Evolutionary conservation across 2,113 vertebrate species (phyloP), one percentile per base, ranked within the genome.

Genomic region (Neogale vison): DNA sequence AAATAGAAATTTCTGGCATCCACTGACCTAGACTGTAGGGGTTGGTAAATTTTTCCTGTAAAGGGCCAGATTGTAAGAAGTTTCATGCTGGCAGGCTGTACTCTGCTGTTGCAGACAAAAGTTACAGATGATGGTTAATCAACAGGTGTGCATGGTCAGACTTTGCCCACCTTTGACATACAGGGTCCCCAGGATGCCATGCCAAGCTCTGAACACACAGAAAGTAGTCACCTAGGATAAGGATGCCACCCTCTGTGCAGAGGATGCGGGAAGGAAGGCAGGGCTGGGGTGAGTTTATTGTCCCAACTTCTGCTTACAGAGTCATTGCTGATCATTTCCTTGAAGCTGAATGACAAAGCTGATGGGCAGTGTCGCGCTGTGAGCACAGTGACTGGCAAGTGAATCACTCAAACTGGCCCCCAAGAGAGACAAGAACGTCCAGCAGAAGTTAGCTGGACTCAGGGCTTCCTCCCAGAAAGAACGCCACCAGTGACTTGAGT

Each of bases 171-270:
- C 17, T 15, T 24, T 52, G 65, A 61, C n/a, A n/a, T 14, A 31
- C 36, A 57, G 7, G 13, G 23, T 45, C 31, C 15, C 65, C 26
- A 8, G 24, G 31, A 59, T 29, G 7, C 11, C 24, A 14, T 1
- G 0, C 2, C 9, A 29, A 4, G 3, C 36, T n/a, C 31, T 8
- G 57, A 39, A 36, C 72, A 82, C 4, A 0, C 0, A 7, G 4
- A 29, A 57, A 50, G 20, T 6, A 13, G 31, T 12, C 80, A 24
- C 21, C 63, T 0, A 0, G 13, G 3, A 1, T 26, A 20, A 65
- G n/a, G 72, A 61, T 0, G 9, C 17, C 21, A 1, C 52, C 65
- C 50, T 90, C 24, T 12, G 11, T 45, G 15, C 4, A 13, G n/a
- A 69, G 11, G 55, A 24, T 2, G 3, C 2, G 0, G 59, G 34